A percentile compares a stretch with the other conserved stretches of the same genome.
These are phyloP conservation scores for Haliclona indistincta DNA, from an alignment of 37 sponge, comb jelly and placozoan genomes.

Conservation along the genomic window DNA sequence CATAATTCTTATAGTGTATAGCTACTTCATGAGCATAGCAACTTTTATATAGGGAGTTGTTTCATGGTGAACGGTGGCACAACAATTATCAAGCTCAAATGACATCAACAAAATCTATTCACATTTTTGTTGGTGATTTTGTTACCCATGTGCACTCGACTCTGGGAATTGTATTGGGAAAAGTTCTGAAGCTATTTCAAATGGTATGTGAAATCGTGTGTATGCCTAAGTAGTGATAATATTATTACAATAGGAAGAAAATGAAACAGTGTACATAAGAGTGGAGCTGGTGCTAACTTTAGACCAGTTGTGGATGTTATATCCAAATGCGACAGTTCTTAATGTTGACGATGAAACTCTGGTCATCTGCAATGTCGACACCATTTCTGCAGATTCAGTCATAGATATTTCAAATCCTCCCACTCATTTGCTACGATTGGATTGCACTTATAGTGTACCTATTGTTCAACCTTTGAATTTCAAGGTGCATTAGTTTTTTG, in stretches of 20 bases:
- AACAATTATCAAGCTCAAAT: not conserved
- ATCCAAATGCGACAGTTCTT: not conserved
- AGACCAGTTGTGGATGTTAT: not conserved
- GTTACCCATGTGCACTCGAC: not conserved
- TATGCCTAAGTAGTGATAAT: not conserved
- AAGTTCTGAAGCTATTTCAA: not conserved
- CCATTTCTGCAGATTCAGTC: not conserved
- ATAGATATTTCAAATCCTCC: not conserved
- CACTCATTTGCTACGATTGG: not conserved
- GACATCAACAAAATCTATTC: not conserved
- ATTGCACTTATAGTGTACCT: not conserved
- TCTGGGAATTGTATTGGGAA: not conserved
- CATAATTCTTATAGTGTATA: not conserved
- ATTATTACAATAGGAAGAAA: not conserved
- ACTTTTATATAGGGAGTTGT: slow-evolving; percentile 6
- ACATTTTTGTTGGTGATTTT: slow-evolving; percentile 7
- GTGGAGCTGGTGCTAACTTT: not conserved
- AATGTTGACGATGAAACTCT: not conserved
- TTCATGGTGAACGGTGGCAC: slow-evolving; percentile 6
- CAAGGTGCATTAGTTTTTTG: too few relatives aligned
- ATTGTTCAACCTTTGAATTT: too few relatives aligned
- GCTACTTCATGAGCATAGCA: not conserved
- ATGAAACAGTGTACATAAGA: not conserved
- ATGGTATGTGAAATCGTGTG: not conserved
- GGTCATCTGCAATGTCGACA: not conserved